Conservation (phyloP, 2,888 invertebrate species). For the Hydropsyche betteni region DNA sequence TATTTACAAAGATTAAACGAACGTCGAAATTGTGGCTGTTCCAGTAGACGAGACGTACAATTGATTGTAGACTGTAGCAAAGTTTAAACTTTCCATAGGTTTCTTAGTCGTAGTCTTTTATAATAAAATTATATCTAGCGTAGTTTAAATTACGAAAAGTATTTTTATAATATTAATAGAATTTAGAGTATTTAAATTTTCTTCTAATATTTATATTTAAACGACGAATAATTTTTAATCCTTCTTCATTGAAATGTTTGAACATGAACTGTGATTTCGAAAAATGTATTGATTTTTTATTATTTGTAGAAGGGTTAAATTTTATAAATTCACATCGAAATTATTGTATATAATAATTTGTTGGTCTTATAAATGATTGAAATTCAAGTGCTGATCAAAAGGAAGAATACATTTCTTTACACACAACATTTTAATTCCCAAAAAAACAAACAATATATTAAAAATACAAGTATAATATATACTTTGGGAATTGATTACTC, state of each 20-base stretch:
- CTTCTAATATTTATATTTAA: not conserved
- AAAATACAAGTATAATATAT: not conserved
- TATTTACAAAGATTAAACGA: not conserved
- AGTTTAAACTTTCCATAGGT: not conserved
- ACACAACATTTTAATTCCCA: constrained; percentile 16
- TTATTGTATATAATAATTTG: too few relatives aligned
- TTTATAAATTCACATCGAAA: too few relatives aligned
- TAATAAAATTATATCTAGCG: constrained; percentile 5
- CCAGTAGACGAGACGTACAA: constrained; percentile 10
- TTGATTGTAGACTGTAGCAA: constrained; percentile 15
- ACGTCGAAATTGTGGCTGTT: constrained; percentile 1
- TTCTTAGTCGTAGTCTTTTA: not conserved
- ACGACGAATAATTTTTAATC: constrained; percentile 14
- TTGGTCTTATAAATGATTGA: too few relatives aligned
- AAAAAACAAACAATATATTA: not conserved
- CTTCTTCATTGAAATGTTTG: not conserved
- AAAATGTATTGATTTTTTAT: too few relatives aligned
- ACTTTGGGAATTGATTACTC: constrained; percentile 21
- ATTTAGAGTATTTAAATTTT: constrained; percentile 3
- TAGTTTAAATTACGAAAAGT: not conserved
- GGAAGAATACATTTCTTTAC: constrained; percentile 24
- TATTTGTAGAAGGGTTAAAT: too few relatives aligned
- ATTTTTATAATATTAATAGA: constrained; percentile 28
- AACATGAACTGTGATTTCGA: too few relatives aligned
- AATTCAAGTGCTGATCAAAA: not conserved